Evolutionary conservation across 2,113 vertebrate species (phyloP).

Genomic region (Phalacrocorax carbo): DNA sequence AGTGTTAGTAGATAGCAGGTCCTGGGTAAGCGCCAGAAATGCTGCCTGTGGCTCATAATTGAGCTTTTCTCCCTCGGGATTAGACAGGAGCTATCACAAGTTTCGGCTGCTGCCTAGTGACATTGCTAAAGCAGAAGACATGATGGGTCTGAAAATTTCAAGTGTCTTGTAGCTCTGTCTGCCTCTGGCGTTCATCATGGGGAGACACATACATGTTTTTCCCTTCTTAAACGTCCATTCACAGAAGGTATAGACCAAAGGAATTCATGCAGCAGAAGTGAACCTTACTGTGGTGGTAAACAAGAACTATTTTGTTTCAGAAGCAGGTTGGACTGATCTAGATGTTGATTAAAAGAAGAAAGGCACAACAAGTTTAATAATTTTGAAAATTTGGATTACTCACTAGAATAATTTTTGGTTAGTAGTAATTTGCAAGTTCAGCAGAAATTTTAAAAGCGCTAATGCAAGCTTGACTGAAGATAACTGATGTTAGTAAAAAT

Average conservation of each 20-base stretch:
- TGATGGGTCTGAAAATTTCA: rapidly evolving
- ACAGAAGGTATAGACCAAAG: neutral
- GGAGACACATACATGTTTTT: neutral
- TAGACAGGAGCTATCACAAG: neutral
- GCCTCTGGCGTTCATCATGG: neutral
- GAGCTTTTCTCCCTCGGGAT: neutral
- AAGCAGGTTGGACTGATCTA: neutral
- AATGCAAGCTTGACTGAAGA: neutral
- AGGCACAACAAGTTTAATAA: neutral
- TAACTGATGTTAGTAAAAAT: neutral
- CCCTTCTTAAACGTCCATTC: neutral
- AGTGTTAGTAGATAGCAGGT: neutral
- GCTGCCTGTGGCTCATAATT: neutral
- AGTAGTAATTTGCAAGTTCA: neutral
- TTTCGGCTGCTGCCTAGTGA: neutral
- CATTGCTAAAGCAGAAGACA: neutral
- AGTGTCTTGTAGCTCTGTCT: neutral
- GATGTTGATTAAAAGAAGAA: neutral
- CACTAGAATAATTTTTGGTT: neutral
- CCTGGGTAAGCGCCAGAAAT: neutral
- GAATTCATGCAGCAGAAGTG: neutral
- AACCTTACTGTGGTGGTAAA: neutral
- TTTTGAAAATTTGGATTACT: neutral
- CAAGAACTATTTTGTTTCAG: neutral
- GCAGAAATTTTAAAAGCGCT: neutral